These are phyloP conservation scores for Clavelina lepadiformis DNA, from an alignment of 23 tunicate genomes.

Conservation along the genomic window DNA sequence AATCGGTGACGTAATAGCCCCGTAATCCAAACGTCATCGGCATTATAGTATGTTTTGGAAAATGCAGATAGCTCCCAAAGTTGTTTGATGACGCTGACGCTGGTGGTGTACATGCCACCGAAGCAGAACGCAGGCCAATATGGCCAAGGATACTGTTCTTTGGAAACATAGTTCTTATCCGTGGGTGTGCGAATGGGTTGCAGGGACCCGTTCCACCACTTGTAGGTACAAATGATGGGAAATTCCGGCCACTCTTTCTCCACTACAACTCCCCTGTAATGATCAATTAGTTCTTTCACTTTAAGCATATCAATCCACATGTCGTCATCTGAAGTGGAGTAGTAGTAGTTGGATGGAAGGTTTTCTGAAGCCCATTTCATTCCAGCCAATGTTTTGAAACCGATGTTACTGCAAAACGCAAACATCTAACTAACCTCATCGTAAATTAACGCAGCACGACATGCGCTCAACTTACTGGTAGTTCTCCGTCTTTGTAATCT, in stretches of 20 bases:
- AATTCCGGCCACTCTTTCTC: constrained; percentile 21
- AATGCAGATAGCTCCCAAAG: constrained; percentile 11
- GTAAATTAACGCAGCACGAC: too few relatives aligned
- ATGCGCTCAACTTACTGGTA: too few relatives aligned
- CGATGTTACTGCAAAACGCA: constrained; percentile 3
- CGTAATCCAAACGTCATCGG: constrained; percentile 53
- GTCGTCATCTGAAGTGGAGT: constrained; percentile 21
- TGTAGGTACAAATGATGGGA: constrained; percentile 10
- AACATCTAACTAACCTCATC: too few relatives aligned
- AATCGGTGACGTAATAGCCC: constrained; percentile 21
- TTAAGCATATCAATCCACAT: constrained; percentile 4
- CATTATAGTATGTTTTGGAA: constrained; percentile 6
- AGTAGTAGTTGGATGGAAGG: not conserved
- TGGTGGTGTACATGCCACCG: constrained; percentile 19
- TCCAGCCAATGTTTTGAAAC: constrained; percentile 12
- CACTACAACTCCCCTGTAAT: not conserved
- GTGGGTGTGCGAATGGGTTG: constrained; percentile 1
- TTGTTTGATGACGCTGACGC: constrained; percentile 5
- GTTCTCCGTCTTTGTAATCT: not conserved
- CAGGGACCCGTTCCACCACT: not conserved
- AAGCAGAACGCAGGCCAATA: constrained; percentile 9
- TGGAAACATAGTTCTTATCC: constrained; percentile 10
- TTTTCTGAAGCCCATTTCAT: constrained; percentile 26
- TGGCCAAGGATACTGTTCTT: constrained; percentile 2
- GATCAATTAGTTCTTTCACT: constrained; percentile 3